phyloP scores from a whole-genome alignment of 2,113 vertebrate genomes.

The Daboia siamensis region DNA sequence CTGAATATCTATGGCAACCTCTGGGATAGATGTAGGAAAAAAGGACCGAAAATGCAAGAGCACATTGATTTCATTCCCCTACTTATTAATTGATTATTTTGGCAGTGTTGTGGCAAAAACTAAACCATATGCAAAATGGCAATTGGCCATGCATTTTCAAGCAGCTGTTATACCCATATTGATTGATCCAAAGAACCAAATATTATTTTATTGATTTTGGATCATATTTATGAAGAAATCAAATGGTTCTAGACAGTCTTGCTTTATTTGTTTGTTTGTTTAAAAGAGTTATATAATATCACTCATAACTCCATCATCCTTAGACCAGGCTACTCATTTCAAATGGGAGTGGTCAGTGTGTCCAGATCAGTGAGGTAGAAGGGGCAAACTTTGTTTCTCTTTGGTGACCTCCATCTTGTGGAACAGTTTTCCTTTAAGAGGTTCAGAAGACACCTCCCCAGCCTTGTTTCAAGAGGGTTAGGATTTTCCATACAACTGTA shows the following conservation, averaged over 20 bases:
- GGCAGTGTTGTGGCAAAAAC: neutral
- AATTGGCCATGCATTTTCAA: neutral
- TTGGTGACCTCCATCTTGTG: neutral
- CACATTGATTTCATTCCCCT: neutral
- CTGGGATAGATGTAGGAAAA: neutral
- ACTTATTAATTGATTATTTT: neutral
- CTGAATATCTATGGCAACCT: neutral
- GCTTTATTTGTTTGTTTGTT: neutral
- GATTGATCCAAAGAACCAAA: neutral
- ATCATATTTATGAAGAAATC: neutral
- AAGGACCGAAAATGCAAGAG: neutral
- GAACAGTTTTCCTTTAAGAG: neutral
- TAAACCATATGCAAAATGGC: neutral
- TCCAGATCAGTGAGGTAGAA: neutral
- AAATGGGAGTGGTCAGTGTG: neutral
- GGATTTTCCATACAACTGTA: neutral
- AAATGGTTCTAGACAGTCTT: neutral
- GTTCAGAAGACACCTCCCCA: neutral
- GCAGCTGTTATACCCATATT: neutral
- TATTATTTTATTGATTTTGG: neutral
- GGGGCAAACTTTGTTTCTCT: neutral
- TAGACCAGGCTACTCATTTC: neutral
- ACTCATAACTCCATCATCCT: neutral
- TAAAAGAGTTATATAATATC: neutral
- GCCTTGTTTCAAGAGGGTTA: neutral